phyloP scores from a whole-genome alignment of 2,797 vertebrate species.

The Petrocephalus sullivani region DNA sequence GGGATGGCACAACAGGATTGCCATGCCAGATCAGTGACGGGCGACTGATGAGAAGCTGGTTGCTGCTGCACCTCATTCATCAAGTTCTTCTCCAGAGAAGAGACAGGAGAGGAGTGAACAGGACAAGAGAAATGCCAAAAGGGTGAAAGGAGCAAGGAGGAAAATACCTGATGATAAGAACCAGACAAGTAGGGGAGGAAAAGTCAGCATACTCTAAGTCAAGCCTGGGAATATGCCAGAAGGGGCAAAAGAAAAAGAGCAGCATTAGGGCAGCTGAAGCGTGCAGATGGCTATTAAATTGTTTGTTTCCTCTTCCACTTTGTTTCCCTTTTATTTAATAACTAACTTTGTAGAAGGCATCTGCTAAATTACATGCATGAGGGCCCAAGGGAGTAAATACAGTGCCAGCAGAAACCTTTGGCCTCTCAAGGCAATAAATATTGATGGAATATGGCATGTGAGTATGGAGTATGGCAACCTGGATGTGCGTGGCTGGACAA shows the following conservation, averaged over 20 bases:
- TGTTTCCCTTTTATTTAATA: not conserved
- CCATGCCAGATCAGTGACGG: not conserved
- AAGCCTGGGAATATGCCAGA: not conserved
- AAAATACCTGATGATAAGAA: not conserved
- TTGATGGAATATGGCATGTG: not conserved
- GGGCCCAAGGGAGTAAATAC: not conserved
- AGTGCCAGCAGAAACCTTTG: not conserved
- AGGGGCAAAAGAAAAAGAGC: not conserved
- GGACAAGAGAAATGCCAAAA: not conserved
- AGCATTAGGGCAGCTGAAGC: not conserved
- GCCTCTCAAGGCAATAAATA: not conserved
- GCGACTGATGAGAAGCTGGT: conserved; percentile 40
- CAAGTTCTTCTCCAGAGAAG: conserved; percentile 34
- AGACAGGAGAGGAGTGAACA: not conserved
- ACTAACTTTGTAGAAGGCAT: not conserved
- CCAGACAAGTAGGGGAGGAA: not conserved
- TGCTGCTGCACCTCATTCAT: conserved; percentile 48
- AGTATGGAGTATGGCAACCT: not conserved
- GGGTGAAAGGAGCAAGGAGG: not conserved
- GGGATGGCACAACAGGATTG: not conserved
- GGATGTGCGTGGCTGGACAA: not conserved
- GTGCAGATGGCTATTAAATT: not conserved
- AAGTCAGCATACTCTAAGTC: not conserved
- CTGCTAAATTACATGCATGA: not conserved
- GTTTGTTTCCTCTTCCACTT: not conserved